Percentiles rank a stretch among this genome's conserved stretches.
These are phyloP conservation scores for Anguilla pacifica DNA, from an alignment of 2,797 vertebrate genomes.

Conservation along the genomic window DNA sequence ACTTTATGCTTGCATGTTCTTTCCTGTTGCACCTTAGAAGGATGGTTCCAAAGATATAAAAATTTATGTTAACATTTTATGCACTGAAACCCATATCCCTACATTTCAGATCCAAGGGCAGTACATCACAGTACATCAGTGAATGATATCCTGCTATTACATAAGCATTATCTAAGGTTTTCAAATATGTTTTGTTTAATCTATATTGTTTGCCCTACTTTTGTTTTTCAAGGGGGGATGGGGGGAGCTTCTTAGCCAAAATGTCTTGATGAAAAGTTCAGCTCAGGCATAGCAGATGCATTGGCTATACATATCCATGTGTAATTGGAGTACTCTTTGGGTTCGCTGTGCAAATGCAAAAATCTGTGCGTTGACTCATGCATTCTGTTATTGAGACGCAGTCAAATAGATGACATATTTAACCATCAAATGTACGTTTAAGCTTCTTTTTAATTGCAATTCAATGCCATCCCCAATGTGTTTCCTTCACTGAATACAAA, in stretches of 20 bases:
- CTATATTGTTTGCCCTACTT: background rate
- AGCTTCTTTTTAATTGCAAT: background rate
- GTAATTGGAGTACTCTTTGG: background rate
- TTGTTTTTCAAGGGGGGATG: background rate
- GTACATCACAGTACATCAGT: background rate
- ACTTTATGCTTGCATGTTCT: background rate
- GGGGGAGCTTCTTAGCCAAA: background rate
- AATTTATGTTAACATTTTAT: background rate
- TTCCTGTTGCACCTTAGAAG: background rate
- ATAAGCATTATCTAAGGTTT: background rate
- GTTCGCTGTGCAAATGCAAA: background rate
- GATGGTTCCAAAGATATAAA: background rate
- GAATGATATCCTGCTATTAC: background rate
- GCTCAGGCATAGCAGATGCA: background rate
- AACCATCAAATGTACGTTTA: background rate
- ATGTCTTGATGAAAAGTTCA: background rate
- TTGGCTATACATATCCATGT: background rate
- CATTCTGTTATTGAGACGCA: background rate
- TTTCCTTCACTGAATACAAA: background rate
- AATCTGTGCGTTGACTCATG: background rate
- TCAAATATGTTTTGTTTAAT: background rate
- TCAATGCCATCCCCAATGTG: background rate
- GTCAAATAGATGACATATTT: background rate
- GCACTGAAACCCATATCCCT: background rate
- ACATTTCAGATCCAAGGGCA: background rate